Evolutionary conservation across 1,140 invertebrate species (phyloP), one percentile per base, ranked within the genome.

Genomic region (Caenorhabditis briggsae): DNA sequence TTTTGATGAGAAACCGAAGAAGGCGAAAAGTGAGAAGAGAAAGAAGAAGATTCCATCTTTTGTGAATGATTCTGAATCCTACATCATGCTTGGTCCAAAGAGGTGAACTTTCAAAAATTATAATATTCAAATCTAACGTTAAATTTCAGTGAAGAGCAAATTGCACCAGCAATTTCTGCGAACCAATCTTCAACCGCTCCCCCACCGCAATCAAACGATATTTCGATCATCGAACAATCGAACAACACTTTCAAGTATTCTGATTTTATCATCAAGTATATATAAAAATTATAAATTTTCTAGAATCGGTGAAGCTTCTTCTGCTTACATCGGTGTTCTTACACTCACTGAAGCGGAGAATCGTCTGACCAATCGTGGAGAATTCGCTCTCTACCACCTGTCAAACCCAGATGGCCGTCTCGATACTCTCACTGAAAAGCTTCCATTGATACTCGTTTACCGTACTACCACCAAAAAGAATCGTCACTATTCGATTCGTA

Each of bases 401-500:
- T 78, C 41, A 46, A 50, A 14, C 53, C 46, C 70, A 0, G 41
- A 20, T 7, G 11, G 33, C 5, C 65, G 43, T 46, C 70, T 78
- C 20, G 70, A 78, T 53, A 25, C 70, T 7, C 11, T 78, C 8
- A 23, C 18, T 53, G 70, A 78, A 5, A 20, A 20, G 18, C 70
- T 78, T 14, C 70, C 70, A 25, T 53, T 78, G n/a, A 78, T 78
- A 46, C 16, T 78, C 20, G 46, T 78, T n/a, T 78, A 78, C 70
- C 70, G 70, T 78, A 78, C 70, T 16, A 78, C 70, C 11, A 78
- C 70, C 11, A 78, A 78, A 50, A 78, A 78, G 46, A 50, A 78
- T 78, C 70, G 70, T 78, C 70, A 78, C 70, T 78, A 78, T n/a
- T 50, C 70, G 46, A 78, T 78, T n/a, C 70, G 70, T 78, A 14